Evolutionary conservation across 2,888 invertebrate genomes (phyloP).

Genomic region (Chesias legatella): DNA sequence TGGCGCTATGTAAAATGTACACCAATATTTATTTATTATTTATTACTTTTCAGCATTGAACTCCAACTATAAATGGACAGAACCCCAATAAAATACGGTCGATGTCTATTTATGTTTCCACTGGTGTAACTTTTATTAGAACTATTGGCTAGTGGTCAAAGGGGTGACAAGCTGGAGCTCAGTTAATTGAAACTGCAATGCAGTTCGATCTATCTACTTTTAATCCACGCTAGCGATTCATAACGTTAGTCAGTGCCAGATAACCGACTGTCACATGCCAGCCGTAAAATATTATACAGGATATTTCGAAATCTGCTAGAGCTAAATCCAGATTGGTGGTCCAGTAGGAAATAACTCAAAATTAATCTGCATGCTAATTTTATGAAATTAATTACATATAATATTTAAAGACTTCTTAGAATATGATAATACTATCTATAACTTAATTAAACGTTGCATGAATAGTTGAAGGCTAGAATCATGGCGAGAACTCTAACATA

Average conservation of each 20-base stretch:
- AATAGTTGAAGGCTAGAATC: no score
- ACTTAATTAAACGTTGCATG: no score
- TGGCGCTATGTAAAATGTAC: no score
- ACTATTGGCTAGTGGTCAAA: not conserved
- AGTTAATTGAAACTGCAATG: slow-evolving; percentile 5
- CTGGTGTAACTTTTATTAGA: not conserved
- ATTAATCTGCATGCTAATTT: no score
- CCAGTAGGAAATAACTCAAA: slow-evolving; percentile 2
- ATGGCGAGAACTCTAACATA: no score
- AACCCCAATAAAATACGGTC: no score
- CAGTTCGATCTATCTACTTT: slow-evolving; percentile 6
- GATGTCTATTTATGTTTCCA: slow-evolving; percentile 8
- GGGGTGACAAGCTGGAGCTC: not conserved
- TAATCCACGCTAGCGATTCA: slow-evolving; percentile 2
- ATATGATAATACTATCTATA: no score
- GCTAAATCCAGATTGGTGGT: not conserved
- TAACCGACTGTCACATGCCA: slow-evolving; percentile 6
- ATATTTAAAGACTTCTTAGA: no score
- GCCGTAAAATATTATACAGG: slow-evolving; percentile 1
- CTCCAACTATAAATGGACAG: no score
- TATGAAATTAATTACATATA: no score
- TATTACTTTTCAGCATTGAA: no score
- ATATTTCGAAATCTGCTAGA: not conserved
- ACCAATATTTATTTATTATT: no score
- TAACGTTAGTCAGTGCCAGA: slow-evolving; percentile 5